Evolutionary conservation across 2,888 invertebrate genomes (phyloP).

Genomic region (Lagria hirta): DNA sequence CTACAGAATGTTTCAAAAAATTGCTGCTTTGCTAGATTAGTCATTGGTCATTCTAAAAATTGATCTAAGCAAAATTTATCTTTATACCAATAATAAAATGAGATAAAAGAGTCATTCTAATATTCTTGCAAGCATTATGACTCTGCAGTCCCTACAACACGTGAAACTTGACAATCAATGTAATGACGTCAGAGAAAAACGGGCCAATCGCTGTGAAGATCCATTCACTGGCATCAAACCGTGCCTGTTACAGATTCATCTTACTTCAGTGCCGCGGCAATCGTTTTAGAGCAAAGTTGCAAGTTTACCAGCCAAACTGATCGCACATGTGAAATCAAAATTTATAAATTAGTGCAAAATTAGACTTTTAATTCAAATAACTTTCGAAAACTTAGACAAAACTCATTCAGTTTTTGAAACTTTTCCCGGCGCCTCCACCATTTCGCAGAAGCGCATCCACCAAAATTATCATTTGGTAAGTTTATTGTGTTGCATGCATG

Average conservation of each 20-base stretch:
- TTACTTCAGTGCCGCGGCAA: conserved; percentile 45
- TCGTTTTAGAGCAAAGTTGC: conserved; percentile 34
- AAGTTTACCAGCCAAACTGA: conserved; percentile 23
- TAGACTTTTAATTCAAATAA: no score
- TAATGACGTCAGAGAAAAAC: conserved; percentile 68
- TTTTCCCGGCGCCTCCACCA: conserved; percentile 26
- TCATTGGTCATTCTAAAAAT: no score
- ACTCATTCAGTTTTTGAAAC: conserved; percentile 1
- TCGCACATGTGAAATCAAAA: conserved; percentile 15
- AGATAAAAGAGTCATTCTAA: conserved; percentile 28
- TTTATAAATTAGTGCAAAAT: conserved; percentile 9
- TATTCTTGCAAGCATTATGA: conserved; percentile 45
- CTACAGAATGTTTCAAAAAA: no score
- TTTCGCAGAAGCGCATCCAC: conserved; percentile 7
- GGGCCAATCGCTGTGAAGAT: conserved; percentile 64
- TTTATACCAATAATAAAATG: conserved; percentile 28
- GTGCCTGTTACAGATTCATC: conserved; percentile 53
- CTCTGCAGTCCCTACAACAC: conserved; percentile 52
- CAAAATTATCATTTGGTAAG: not conserved
- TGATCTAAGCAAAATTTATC: conserved; percentile 1
- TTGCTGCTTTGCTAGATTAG: no score
- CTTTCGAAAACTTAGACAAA: no score
- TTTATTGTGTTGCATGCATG: not conserved
- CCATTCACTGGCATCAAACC: conserved; percentile 64
- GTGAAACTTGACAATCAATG: conserved; percentile 68